Evolutionary conservation across 1,140 invertebrate species (phyloP).

Genomic region (Cotesia vestalis): DNA sequence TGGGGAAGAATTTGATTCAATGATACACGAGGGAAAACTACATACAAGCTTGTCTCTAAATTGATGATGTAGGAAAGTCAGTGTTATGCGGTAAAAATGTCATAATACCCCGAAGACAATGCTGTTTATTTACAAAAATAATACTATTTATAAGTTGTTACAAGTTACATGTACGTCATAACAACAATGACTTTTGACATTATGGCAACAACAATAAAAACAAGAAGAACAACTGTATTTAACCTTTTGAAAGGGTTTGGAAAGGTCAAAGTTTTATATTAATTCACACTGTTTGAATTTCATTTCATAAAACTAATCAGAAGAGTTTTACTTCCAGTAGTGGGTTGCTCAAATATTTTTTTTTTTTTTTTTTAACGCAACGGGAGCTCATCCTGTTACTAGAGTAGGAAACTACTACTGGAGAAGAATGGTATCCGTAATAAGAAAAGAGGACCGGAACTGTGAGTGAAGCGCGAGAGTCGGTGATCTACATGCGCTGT

Average conservation of each 20-base stretch:
- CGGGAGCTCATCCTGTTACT: not conserved
- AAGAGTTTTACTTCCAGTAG: not conserved
- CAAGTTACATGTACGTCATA: not conserved
- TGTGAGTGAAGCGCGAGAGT: constrained; percentile 3
- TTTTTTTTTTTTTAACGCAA: not conserved
- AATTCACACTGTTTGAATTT: constrained; percentile 7
- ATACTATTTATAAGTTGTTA: not conserved
- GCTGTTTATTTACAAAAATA: too few species aligned
- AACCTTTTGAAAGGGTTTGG: not conserved
- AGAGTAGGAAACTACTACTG: too few species aligned
- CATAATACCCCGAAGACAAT: not conserved
- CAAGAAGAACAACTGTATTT: not conserved
- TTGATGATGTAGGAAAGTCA: too few species aligned
- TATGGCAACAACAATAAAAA: not conserved
- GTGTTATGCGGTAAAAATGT: too few species aligned
- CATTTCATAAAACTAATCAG: constrained; percentile 25
- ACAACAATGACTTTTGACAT: not conserved
- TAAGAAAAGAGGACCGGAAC: not conserved
- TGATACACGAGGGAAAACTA: constrained; percentile 5
- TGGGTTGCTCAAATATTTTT: not conserved
- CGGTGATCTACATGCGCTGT: constrained; percentile 15
- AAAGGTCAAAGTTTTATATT: constrained; percentile 21
- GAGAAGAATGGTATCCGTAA: not conserved
- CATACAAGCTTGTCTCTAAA: not conserved
- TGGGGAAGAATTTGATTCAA: not conserved